Evolutionary conservation across 1,140 invertebrate genomes (phyloP).

Genomic region (Drosophila pseudoananassae): DNA sequence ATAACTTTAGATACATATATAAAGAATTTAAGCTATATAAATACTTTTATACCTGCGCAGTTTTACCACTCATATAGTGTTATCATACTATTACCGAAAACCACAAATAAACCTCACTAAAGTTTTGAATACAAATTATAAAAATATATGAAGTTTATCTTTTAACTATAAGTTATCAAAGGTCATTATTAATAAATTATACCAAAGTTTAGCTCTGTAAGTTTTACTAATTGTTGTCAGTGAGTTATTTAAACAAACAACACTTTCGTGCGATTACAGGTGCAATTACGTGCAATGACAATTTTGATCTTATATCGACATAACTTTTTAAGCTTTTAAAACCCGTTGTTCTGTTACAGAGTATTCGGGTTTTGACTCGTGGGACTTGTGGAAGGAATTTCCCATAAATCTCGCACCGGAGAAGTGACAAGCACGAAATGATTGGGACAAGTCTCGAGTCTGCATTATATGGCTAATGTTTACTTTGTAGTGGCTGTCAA

Average conservation of each 20-base stretch:
- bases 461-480: slow-evolving; percentile 25
- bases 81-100: no score
- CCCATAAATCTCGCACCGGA: slow-evolving; percentile 1
- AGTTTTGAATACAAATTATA: no score
- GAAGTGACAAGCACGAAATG: slow-evolving; percentile 21
- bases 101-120: no score
- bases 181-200: no score
- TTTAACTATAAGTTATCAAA: neutral
- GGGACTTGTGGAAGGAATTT: neutral
- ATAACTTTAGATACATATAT: no score
- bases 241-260: neutral
- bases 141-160: neutral
- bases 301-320: neutral
- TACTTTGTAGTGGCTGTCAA: slow-evolving; percentile 18
- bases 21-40: no score
- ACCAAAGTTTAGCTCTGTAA: neutral
- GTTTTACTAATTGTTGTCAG: neutral
- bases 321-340: neutral
- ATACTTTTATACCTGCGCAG: no score
- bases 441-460: slow-evolving; percentile 10
- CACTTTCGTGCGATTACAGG: neutral
- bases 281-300: neutral
- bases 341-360: neutral
- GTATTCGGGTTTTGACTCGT: neutral
- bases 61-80: no score